phyloP scores from a whole-genome alignment of 2,797 vertebrate genomes.

The Danio jaintianensis region DNA sequence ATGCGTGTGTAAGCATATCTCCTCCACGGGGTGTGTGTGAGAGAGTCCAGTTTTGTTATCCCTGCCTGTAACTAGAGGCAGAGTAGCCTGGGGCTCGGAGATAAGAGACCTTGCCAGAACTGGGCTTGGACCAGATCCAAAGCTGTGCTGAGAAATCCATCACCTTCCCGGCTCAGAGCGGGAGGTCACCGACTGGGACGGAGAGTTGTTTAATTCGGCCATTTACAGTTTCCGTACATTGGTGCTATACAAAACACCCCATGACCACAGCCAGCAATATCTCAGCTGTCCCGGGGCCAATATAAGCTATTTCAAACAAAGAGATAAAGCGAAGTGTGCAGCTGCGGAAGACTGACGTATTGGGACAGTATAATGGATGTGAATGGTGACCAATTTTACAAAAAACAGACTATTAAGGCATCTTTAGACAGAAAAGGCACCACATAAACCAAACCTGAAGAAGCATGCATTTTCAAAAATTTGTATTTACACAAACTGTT shows the following conservation, averaged over 20 bases:
- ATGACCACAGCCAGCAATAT: constrained; percentile 40
- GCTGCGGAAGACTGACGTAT: background rate
- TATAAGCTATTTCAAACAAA: constrained; percentile 13
- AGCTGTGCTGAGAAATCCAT: constrained; percentile 72
- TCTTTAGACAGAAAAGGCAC: no score
- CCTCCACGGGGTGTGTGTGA: constrained; percentile 60
- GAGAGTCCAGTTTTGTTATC: constrained; percentile 68
- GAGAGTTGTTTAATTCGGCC: constrained; percentile 53
- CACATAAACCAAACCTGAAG: no score
- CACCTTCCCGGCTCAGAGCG: constrained; percentile 67
- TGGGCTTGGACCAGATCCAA: constrained; percentile 69
- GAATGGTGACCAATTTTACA: background rate
- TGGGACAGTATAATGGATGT: background rate
- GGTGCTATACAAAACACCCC: constrained; percentile 35
- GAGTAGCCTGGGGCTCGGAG: constrained; percentile 73
- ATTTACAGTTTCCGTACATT: constrained; percentile 40
- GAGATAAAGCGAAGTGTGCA: background rate
- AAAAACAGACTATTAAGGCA: background rate
- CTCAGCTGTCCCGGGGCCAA: constrained; percentile 18
- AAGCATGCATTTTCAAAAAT: no score
- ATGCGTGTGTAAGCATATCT: constrained; percentile 61
- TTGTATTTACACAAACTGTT: no score
- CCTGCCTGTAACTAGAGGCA: constrained; percentile 69
- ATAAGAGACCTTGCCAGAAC: constrained; percentile 69
- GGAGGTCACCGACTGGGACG: constrained; percentile 46